Base-by-base conservation (phyloP, 1,140 invertebrate species). In the Heliconius nattereri region DNA sequence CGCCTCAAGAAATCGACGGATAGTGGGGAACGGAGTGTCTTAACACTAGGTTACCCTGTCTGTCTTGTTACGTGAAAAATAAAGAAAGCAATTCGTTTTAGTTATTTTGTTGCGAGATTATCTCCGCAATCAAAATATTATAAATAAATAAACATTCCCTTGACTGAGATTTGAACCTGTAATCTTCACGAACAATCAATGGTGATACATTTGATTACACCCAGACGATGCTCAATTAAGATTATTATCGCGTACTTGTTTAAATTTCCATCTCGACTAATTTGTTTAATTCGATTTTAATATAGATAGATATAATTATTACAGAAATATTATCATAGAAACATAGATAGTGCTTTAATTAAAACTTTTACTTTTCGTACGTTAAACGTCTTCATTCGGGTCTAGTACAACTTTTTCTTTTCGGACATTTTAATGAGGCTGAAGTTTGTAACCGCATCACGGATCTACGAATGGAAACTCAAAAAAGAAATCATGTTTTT, bases 401-500 rank as follows among this genome's bases (percentile, higher is more conserved):
- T 45, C 60, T 66, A 23, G 57, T 52, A 23, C 76, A 49, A 32
- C 49, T 76, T 49, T 80, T 72, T 76, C 29, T 72, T 54, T 73
- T 66, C 49, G 66, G 45, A 54, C 35, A 54, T 79, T 78, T 80
- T 78, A 82, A 80, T 82, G 78, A 82, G 78, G 76, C 54, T 73
- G 75, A 72, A 73, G 49, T 84, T 84, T 74, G 83, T 79, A 82
- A 82, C 72, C 83, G 76, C 71, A 78, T 82, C 78, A 78, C 80
- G 60, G 60, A 66, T 66, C 60, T 66, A 66, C 60, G 80, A 74
- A 81, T 78, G 79, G 76, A 76, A 76, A 71, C 75, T 37, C 78
- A 78, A 78, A 80, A 80, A 80, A 78, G 75, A 82, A 80, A 84
- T 82, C 80, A 75, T 76, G 66, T 70, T 76, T 79, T 70, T 76